Base-by-base conservation (phyloP, 2,888 invertebrate species). In the Ichneumoninae sp. region DNA sequence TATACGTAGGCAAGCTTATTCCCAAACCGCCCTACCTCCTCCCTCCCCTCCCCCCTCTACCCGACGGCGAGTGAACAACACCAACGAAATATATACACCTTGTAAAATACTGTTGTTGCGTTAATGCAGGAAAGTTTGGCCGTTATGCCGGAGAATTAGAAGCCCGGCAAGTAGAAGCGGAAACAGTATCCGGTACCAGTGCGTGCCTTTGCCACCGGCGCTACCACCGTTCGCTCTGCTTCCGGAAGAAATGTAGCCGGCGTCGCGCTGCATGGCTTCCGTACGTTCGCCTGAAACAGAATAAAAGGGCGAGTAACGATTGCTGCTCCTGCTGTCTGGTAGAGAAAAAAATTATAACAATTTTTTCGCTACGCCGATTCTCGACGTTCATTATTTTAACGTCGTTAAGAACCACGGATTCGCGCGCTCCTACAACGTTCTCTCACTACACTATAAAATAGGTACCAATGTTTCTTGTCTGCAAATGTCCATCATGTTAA, bases 251-350 rank as follows among this genome's bases (percentile, higher is more conserved):
- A 90, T 87, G 86, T 91, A 91, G 79, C 89, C 90, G 69, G 92
- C 91, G 93, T 96, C 96, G 87, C 96, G 95, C 93, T 96, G 96
- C 96, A 96, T 96, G 83, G 95, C 95, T 91, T 96, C 96, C 89
- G 94, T 94, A 84, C 94, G 94, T 90, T 95, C 95, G 74, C 94
- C 95, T 95, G 93, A 94, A 94, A 88, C 89, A 90, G 85, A 91
- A 93, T 93, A 89, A 87, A 82, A 85, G 85, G 86, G 85, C 68
- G 60, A 70, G 36, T 75, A 47, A 50, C 19, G 10, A 75, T 50
- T 13, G 50, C 26, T 33, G 63, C 16, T 65, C 8, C 44, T 44
- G 40, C 22, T 63, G 19, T 57, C 74, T 16, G 26, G n/a, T 30
- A 33, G 7, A 16, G 6, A 6, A 6, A 63, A 57, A 57, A 4